These are phyloP conservation scores for Myrmecobius fasciatus DNA, from an alignment of 2,113 vertebrate species.

Conservation along the genomic window DNA sequence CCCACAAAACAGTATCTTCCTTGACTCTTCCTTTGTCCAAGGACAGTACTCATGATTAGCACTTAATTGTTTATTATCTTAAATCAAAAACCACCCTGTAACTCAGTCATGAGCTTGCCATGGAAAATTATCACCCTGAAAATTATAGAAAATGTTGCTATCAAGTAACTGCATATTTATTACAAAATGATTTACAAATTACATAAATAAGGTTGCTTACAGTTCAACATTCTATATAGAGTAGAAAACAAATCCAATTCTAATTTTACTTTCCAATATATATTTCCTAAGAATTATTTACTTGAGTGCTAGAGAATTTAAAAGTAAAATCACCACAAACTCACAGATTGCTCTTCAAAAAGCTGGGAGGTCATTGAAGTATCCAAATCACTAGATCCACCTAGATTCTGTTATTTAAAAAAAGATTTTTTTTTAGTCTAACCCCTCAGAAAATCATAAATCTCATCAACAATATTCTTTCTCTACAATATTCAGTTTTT, in stretches of 20 bases:
- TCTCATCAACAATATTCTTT: neutral
- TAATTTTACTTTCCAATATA: neutral
- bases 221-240: neutral
- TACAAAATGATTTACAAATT: neutral
- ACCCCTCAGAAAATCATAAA: neutral
- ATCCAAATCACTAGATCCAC: conserved; percentile 76
- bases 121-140: neutral
- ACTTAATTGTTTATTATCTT: neutral
- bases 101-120: neutral
- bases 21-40: neutral
- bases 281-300: neutral
- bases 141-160: neutral
- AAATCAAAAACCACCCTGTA: neutral
- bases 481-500: neutral
- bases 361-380: conserved; percentile 79
- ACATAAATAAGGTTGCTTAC: neutral
- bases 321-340: conserved; percentile 48
- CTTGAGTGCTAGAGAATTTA: conserved; percentile 9
- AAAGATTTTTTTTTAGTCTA: neutral
- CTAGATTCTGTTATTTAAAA: conserved; percentile 71
- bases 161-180: neutral
- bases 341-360: conserved; percentile 83
- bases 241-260: neutral
- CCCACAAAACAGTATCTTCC: neutral
- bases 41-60: neutral